Conservation (phyloP, 2,113 vertebrate genomes). For the Myotis davidii region DNA sequence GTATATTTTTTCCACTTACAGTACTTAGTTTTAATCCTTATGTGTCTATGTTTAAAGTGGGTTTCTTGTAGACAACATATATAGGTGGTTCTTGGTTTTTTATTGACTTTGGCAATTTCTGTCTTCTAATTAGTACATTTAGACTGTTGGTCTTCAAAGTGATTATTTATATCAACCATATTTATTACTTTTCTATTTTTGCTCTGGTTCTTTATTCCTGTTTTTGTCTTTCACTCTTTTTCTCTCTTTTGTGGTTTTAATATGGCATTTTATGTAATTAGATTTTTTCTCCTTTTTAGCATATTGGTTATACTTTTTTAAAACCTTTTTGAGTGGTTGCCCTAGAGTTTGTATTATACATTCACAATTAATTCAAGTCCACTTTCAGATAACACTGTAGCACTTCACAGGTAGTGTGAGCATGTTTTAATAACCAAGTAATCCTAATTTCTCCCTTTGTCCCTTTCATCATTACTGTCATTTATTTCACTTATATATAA, state of each 20-base stretch:
- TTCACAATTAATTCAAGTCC: not conserved
- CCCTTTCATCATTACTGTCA: not conserved
- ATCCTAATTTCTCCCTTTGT: not conserved
- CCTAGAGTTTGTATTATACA: not conserved
- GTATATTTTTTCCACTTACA: not conserved
- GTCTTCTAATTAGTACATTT: not conserved
- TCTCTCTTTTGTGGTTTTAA: not conserved
- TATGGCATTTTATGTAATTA: not conserved
- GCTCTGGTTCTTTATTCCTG: not conserved
- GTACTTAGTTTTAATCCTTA: not conserved
- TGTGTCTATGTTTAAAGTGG: not conserved
- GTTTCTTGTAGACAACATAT: not conserved
- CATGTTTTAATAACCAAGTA: not conserved
- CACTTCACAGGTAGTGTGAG: not conserved
- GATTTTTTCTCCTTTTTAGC: not conserved
- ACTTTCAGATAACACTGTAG: not conserved
- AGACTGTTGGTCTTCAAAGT: not conserved
- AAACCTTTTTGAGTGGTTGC: not conserved
- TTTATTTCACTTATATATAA: not conserved
- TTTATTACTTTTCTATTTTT: not conserved
- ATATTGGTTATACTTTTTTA: not conserved
- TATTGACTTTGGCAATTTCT: not conserved
- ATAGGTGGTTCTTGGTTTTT: not conserved
- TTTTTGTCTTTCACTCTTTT: not conserved
- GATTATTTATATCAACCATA: not conserved